Conservation (phyloP, 2,113 vertebrate species). For the Hylia prasina region DNA sequence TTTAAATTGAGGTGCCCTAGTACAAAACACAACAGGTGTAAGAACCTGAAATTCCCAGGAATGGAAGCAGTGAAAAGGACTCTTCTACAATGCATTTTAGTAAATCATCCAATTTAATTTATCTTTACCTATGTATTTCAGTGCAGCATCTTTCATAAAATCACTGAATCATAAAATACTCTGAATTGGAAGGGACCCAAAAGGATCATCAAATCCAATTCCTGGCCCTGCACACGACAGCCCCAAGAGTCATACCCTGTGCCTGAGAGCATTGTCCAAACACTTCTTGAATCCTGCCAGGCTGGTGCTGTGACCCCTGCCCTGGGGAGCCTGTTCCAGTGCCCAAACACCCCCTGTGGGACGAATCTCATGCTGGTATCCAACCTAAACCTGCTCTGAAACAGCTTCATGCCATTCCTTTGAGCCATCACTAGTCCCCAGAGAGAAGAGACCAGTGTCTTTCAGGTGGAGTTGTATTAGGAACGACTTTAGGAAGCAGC, state of each 20-base stretch:
- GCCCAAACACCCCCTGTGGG: accelerated
- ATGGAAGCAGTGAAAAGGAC: neutral
- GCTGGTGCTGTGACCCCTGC: neutral
- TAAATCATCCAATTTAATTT: neutral
- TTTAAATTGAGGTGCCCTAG: neutral
- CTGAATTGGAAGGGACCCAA: neutral
- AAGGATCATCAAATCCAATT: accelerated
- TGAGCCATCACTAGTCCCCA: neutral
- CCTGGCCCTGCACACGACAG: neutral
- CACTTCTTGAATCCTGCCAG: accelerated
- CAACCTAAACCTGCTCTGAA: neutral
- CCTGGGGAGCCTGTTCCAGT: neutral
- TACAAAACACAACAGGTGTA: neutral
- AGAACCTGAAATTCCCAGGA: neutral
- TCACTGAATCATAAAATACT: neutral
- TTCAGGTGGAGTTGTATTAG: neutral
- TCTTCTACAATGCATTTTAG: neutral
- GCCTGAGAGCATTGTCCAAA: neutral
- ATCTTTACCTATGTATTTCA: neutral
- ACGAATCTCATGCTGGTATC: neutral
- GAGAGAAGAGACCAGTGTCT: neutral
- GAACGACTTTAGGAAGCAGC: neutral
- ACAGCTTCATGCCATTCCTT: neutral
- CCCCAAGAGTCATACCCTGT: neutral
- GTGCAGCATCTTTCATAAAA: neutral